Evolutionary conservation across 2,888 invertebrate genomes (phyloP).

Genomic region (Orgyia antiqua): DNA sequence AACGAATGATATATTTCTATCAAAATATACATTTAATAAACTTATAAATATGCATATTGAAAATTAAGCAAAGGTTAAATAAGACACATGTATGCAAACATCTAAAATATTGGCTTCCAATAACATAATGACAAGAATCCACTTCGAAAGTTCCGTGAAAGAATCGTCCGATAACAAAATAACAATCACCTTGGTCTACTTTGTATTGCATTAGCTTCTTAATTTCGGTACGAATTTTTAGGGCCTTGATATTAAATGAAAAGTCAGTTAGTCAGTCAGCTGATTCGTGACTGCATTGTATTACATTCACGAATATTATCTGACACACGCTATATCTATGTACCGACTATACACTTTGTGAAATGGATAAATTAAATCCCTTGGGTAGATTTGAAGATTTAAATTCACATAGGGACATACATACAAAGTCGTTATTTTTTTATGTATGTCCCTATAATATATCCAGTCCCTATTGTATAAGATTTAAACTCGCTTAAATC

Average conservation of each 20-base stretch:
- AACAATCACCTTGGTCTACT: constrained; percentile 42
- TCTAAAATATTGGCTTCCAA: constrained; percentile 5
- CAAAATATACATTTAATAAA: too few species aligned
- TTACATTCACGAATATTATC: constrained; percentile 19
- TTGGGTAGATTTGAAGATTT: too few species aligned
- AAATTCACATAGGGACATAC: too few species aligned
- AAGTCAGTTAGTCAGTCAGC: constrained; percentile 26
- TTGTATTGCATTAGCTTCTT: constrained; percentile 40
- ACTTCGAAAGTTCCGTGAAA: constrained; percentile 23
- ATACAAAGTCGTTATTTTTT: too few species aligned
- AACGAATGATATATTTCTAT: background rate
- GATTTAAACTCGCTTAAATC: background rate
- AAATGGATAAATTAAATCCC: too few species aligned
- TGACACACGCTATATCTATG: too few species aligned
- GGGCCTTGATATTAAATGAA: constrained; percentile 55
- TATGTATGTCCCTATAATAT: too few species aligned
- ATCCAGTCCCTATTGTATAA: too few species aligned
- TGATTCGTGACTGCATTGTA: constrained; percentile 38
- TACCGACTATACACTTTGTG: too few species aligned
- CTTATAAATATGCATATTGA: too few species aligned
- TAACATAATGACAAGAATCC: constrained; percentile 8
- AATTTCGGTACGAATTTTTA: constrained; percentile 35
- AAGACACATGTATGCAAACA: too few species aligned
- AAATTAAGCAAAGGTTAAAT: too few species aligned
- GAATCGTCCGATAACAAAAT: constrained; percentile 30